Conservation (phyloP, 2,888 invertebrate genomes). For the Octonoba sinensis region DNA sequence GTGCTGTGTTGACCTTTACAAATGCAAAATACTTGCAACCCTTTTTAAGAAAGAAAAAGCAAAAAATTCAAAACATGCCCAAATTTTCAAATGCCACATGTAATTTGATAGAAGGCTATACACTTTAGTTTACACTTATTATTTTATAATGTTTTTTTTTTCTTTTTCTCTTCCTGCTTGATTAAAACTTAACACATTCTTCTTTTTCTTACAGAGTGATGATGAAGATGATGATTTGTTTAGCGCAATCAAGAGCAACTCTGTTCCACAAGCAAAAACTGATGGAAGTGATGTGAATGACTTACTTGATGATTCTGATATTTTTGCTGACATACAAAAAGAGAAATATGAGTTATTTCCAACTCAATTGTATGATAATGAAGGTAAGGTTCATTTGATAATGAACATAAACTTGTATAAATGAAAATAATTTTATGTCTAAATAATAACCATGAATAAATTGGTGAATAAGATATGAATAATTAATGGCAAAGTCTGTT, state of each 20-base stretch:
- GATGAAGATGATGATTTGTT: conserved; percentile 54
- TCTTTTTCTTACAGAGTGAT: conserved; percentile 5
- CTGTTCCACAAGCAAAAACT: conserved; percentile 15
- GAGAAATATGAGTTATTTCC: conserved; percentile 62
- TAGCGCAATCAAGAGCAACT: conserved; percentile 24
- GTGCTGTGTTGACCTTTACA: not conserved
- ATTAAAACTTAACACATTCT: not conserved
- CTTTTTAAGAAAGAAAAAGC: too few relatives aligned
- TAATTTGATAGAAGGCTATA: too few relatives aligned
- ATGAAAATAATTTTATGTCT: too few relatives aligned
- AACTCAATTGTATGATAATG: conserved; percentile 33
- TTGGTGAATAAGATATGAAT: too few relatives aligned
- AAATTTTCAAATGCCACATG: too few relatives aligned
- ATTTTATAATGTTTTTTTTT: not conserved
- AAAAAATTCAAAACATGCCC: too few relatives aligned
- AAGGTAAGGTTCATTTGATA: not conserved
- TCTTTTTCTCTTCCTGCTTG: not conserved
- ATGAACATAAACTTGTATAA: too few relatives aligned
- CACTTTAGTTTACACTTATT: too few relatives aligned
- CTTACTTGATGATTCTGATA: conserved; percentile 51
- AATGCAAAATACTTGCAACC: too few relatives aligned
- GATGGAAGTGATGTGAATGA: conserved; percentile 23
- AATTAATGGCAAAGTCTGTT: too few relatives aligned
- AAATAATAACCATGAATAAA: too few relatives aligned
- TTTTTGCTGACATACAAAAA: conserved; percentile 52